Percentiles rank a stretch among this genome's conserved stretches.
These are phyloP conservation scores for Harpalus rufipes DNA, from an alignment of 2,888 invertebrate species.

Conservation along the genomic window DNA sequence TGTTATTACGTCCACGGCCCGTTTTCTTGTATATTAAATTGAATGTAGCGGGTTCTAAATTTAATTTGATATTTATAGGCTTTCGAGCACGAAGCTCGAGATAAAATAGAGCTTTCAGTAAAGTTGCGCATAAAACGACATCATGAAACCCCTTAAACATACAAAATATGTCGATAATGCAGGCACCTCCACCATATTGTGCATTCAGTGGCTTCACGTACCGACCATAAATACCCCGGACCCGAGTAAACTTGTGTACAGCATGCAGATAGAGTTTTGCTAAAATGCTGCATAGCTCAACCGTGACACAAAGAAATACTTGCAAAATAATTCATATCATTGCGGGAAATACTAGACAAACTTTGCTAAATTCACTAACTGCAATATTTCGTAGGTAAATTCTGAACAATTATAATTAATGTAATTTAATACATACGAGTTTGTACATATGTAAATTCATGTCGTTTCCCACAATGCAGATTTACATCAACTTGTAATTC, in stretches of 20 bases:
- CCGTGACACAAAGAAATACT: neutral
- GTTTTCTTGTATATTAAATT: neutral
- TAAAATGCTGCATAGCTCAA: neutral
- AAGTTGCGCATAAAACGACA: conserved; percentile 9
- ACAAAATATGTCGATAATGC: conserved; percentile 38
- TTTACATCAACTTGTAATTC: neutral
- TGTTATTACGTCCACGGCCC: too few species aligned
- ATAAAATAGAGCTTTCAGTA: conserved; percentile 9
- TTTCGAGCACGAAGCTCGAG: neutral
- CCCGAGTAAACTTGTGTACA: conserved; percentile 10
- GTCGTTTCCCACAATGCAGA: neutral
- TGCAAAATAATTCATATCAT: neutral
- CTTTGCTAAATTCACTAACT: neutral
- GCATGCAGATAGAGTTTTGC: neutral
- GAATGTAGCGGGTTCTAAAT: neutral
- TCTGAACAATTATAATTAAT: neutral
- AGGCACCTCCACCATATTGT: conserved; percentile 45
- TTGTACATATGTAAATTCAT: too few species aligned
- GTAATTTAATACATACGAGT: neutral
- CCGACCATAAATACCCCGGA: conserved; percentile 10
- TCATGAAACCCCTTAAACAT: conserved; percentile 25
- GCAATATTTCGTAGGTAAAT: neutral
- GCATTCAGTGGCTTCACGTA: conserved; percentile 40
- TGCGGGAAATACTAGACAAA: neutral
- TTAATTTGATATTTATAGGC: conserved; percentile 17